Evolutionary conservation across 2,797 vertebrate genomes (phyloP).

Genomic region (Microctenopoma lineatum): DNA sequence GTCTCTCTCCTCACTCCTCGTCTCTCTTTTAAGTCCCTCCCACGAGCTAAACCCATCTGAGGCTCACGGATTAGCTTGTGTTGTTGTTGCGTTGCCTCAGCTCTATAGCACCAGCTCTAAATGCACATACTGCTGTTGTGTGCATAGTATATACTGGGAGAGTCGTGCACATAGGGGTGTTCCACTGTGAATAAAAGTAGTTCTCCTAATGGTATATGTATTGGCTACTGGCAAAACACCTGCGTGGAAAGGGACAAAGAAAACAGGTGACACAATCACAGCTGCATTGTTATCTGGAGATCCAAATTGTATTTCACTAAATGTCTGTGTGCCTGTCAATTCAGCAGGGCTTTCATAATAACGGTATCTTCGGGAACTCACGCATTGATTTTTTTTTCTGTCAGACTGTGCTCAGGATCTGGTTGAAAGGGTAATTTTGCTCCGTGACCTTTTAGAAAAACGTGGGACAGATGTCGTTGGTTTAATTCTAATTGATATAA

Average conservation of each 20-base stretch:
- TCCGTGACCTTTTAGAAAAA: conserved; percentile 27
- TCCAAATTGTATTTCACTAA: neutral
- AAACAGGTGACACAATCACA: conserved; percentile 11
- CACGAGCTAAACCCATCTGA: conserved; percentile 69
- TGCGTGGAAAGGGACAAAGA: neutral
- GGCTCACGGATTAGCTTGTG: conserved; percentile 71
- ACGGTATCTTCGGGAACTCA: conserved; percentile 21
- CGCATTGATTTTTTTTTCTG: conserved; percentile 24
- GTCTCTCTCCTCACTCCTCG: conserved; percentile 51
- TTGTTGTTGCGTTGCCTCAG: conserved; percentile 69
- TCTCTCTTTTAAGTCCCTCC: conserved; percentile 66
- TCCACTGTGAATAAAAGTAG: conserved; percentile 24
- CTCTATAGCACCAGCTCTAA: conserved; percentile 39
- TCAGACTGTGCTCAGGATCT: conserved; percentile 19
- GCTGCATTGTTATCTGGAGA: neutral
- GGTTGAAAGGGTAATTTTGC: conserved; percentile 22
- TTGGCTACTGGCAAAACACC: neutral
- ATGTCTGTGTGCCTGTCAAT: conserved; percentile 9
- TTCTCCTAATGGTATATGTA: conserved; percentile 7
- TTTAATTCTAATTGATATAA: conserved; percentile 9
- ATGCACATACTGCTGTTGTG: conserved; percentile 54
- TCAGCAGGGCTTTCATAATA: conserved; percentile 8
- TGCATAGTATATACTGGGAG: conserved; percentile 11
- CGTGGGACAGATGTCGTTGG: conserved; percentile 20
- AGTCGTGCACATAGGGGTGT: conserved; percentile 12